Percentiles rank a stretch among this genome's conserved stretches.
Conservation (phyloP, 1,140 invertebrate genomes). For the Bombus turneri region DNA sequence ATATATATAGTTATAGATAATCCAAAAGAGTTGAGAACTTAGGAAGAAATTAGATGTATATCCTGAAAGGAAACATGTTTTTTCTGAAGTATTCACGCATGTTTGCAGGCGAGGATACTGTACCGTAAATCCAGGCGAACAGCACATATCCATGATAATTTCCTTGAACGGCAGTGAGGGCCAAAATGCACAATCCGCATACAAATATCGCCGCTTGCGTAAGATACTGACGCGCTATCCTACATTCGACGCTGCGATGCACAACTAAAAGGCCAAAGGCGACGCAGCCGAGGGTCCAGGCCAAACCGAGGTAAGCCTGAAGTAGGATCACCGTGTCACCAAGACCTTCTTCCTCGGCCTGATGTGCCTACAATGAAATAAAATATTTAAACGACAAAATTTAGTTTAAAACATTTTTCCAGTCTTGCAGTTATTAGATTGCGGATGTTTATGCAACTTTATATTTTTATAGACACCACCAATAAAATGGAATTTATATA, state of each 20-base stretch:
- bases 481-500: too few species aligned
- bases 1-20: too few species aligned
- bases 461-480: too few species aligned
- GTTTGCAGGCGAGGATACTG: background rate
- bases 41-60: too few species aligned
- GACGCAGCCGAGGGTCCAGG: slow-evolving; percentile 91
- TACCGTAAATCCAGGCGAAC: slow-evolving; percentile 92
- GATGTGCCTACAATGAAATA: slow-evolving; percentile 84
- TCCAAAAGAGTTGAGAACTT: too few species aligned
- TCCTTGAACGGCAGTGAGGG: slow-evolving; percentile 91
- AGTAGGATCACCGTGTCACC: slow-evolving; percentile 88
- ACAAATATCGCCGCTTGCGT: slow-evolving; percentile 90
- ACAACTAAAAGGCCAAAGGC: slow-evolving; percentile 92
- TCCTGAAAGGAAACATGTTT: background rate
- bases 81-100: too few species aligned
- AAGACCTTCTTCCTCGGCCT: slow-evolving; percentile 89
- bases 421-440: too few species aligned
- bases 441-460: too few species aligned
- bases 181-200: slow-evolving; percentile 90
- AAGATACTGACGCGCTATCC: slow-evolving; percentile 93
- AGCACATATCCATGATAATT: slow-evolving; percentile 90
- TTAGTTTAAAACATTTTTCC: too few species aligned
- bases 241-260: slow-evolving; percentile 91
- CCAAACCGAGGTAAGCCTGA: slow-evolving; percentile 91
- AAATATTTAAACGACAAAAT: background rate